Evolutionary conservation across 2,888 invertebrate species (phyloP), one percentile per base, ranked within the genome.

Genomic region (Ormyrus rosae): DNA sequence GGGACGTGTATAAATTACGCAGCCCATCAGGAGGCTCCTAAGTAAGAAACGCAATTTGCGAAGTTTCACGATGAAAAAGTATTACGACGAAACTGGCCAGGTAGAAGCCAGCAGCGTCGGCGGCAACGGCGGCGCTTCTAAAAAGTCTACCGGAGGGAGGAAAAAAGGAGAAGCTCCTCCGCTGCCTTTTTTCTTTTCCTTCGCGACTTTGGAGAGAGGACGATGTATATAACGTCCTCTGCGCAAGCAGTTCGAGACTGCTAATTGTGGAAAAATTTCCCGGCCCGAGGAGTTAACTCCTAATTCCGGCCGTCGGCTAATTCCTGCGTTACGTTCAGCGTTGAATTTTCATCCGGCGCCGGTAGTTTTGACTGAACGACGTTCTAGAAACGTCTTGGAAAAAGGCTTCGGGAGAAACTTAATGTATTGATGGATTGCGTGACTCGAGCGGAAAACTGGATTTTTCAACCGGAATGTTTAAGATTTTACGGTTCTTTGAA

Each of bases 11-110:
- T 81, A 81, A 78, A 81, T 81, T 71, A 78, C 78, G 73, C 19
- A 9, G 78, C 63, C 70, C 73, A 74, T 69, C 73, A 61, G 70
- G 55, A 76, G 56, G 69, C 61, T 10, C 58, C 75, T 81, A 78
- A 81, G 81, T 81, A 81, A 81, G 78, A 78, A 81, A 78, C 75
- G 78, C 74, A 81, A 81, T 81, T 81, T 81, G 67, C 78, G 68
- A 81, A 81, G 74, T 81, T 81, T 78, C 78, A 70, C 78, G 78
- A 81, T 81, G 74, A 73, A 81, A 81, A 81, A 81, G 78, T 78
- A 68, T 81, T 81, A 81, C 77, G 81, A 70, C 69, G 78, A 63
- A 67, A 74, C 78, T 72, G 70, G 53, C 65, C 19, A 67, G 67
- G 75, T 58, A 64, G 48, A 11, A 9, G n/a, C 13, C n/a, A 8